Evolutionary conservation across 2,113 vertebrate species (phyloP).

Genomic region (Chelonoidis abingdonii): DNA sequence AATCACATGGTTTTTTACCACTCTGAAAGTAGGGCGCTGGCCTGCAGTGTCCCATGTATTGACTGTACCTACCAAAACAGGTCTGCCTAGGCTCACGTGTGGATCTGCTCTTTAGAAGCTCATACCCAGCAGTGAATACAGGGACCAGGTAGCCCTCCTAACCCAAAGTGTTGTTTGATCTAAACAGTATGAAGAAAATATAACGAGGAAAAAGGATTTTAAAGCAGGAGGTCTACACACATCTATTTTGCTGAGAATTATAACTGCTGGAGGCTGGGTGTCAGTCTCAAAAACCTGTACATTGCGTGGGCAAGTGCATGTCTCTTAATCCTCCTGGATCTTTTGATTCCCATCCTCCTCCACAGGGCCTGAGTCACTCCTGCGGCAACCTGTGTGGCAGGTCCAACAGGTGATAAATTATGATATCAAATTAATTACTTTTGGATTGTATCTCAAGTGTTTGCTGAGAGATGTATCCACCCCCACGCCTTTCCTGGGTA

Average conservation of each 20-base stretch:
- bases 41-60: background rate
- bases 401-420: background rate
- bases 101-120: background rate
- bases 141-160: background rate
- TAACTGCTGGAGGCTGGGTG: background rate
- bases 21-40: background rate
- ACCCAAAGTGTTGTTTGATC: background rate
- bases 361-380: background rate
- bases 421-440: background rate
- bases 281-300: background rate
- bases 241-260: background rate
- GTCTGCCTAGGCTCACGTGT: background rate
- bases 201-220: background rate
- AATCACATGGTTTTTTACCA: background rate
- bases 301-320: background rate
- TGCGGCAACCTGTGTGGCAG: background rate
- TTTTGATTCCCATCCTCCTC: constrained; percentile 21
- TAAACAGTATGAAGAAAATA: background rate
- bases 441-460: background rate
- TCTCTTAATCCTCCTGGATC: background rate
- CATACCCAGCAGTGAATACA: background rate
- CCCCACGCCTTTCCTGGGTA: background rate
- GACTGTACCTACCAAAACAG: background rate
- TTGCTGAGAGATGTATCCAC: background rate
- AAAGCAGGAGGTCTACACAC: background rate